Percentiles rank a stretch among this genome's conserved stretches.
Conservation (phyloP, 2,888 invertebrate species). For the Mesorhabditis belari region DNA sequence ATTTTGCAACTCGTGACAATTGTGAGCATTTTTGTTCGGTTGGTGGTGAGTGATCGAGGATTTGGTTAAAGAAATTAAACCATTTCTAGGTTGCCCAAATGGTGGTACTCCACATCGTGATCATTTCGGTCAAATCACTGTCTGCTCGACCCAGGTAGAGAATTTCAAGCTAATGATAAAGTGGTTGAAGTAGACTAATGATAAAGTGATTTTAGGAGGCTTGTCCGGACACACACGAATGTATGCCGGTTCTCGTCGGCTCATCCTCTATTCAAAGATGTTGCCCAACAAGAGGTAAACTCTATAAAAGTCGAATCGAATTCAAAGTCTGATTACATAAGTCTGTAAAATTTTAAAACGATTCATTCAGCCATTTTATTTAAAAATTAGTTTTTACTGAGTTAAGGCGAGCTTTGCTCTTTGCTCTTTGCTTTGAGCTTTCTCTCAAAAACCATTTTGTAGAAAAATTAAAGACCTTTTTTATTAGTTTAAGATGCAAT, state of each 20-base stretch:
- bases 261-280: slow-evolving; percentile 26
- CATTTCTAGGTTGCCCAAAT: slow-evolving; percentile 28
- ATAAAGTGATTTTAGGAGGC: not conserved
- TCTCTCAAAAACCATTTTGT: no score
- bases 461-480: no score
- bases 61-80: not conserved
- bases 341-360: no score
- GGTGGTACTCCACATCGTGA: slow-evolving; percentile 32
- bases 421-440: no score
- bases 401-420: no score
- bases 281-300: slow-evolving; percentile 31
- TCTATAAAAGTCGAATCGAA: no score
- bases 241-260: slow-evolving; percentile 28
- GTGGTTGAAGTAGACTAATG: not conserved
- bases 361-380: no score
- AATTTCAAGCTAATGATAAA: not conserved
- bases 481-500: no score
- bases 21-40: slow-evolving; percentile 43
- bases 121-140: slow-evolving; percentile 29
- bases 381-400: no score
- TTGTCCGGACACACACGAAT: slow-evolving; percentile 38
- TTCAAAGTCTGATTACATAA: no score
- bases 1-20: slow-evolving; percentile 30
- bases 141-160: slow-evolving; percentile 13
- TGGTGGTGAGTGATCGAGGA: slow-evolving; percentile 15